Evolutionary conservation across 2,797 vertebrate species (phyloP).

Genomic region (Phoxinus dragarum): DNA sequence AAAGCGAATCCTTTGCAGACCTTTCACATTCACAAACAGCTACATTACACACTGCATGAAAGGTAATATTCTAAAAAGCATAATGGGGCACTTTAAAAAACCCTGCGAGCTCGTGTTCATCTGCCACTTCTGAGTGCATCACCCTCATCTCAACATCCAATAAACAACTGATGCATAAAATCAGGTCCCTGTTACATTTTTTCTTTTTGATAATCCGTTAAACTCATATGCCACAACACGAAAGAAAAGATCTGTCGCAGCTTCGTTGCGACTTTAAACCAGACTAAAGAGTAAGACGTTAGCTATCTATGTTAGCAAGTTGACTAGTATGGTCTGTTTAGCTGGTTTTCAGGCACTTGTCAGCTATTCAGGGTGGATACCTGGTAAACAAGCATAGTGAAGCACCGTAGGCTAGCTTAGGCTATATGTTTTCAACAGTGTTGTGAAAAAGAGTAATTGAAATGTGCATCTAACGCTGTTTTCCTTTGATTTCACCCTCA

Average conservation of each 20-base stretch:
- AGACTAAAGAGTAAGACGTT: background rate
- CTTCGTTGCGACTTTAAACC: background rate
- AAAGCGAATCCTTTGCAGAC: background rate
- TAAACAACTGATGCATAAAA: background rate
- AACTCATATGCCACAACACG: background rate
- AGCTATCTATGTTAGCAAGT: too few species aligned
- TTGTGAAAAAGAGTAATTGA: slow-evolving; percentile 21
- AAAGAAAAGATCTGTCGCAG: background rate
- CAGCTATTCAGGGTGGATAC: background rate
- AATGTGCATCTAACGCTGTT: slow-evolving; percentile 7
- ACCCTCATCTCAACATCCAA: background rate
- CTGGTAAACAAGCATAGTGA: background rate
- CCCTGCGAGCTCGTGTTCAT: background rate
- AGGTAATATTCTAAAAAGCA: background rate
- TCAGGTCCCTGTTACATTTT: background rate
- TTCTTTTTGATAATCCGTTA: background rate
- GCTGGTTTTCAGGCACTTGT: background rate
- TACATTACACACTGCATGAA: background rate
- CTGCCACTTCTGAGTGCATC: background rate
- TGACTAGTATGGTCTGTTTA: background rate
- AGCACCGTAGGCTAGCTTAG: background rate
- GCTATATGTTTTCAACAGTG: background rate
- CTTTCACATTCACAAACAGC: background rate
- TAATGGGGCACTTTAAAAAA: background rate
- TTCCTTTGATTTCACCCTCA: slow-evolving; percentile 17